phyloP scores from a whole-genome alignment of 2,113 vertebrate genomes.

The Prinia subflava region DNA sequence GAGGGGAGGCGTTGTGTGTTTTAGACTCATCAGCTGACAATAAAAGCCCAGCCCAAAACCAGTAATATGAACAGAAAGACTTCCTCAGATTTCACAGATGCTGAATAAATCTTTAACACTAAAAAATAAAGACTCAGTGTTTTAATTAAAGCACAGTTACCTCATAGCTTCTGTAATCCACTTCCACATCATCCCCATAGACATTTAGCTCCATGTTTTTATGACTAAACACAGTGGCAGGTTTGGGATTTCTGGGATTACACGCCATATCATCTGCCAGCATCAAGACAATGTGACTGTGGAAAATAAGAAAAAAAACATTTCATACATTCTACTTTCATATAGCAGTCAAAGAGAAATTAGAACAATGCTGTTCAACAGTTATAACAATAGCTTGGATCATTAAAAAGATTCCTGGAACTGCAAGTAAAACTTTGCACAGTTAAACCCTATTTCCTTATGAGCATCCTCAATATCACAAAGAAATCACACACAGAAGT shows the following conservation, averaged over 20 bases:
- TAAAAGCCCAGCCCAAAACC: background rate
- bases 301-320: background rate
- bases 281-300: conserved; percentile 96
- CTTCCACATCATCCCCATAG: conserved; percentile 97
- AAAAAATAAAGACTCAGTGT: background rate
- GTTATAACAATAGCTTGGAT: background rate
- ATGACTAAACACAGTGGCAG: conserved; percentile 97
- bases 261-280: conserved; percentile 99
- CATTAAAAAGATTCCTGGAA: background rate
- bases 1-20: rapidly evolving
- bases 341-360: background rate
- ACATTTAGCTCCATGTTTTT: conserved; percentile 99
- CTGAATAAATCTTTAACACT: background rate
- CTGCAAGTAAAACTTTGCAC: background rate
- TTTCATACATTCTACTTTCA: background rate
- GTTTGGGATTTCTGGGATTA: conserved; percentile 95
- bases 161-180: conserved; percentile 98
- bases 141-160: conserved; percentile 54
- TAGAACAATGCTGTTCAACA: background rate
- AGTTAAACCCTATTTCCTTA: background rate
- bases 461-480: background rate
- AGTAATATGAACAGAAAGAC: background rate
- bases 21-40: background rate
- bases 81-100: background rate
- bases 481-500: background rate